These are phyloP conservation scores for Scatophagus argus DNA, from an alignment of 2,113 vertebrate genomes.

Conservation along the genomic window DNA sequence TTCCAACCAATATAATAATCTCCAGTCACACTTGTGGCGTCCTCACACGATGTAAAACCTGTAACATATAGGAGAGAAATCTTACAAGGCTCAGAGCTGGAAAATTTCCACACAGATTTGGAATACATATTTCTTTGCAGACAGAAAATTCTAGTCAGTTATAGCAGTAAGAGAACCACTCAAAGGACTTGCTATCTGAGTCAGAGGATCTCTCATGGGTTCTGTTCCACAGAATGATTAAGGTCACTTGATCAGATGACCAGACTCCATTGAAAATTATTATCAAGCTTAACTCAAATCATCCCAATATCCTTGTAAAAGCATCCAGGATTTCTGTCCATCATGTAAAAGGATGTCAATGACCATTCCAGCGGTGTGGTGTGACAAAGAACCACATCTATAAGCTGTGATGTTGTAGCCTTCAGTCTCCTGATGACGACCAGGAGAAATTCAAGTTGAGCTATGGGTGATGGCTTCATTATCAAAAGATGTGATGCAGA, in stretches of 20 bases:
- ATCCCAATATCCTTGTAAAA: not conserved
- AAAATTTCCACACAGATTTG: not conserved
- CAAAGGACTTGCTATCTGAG: not conserved
- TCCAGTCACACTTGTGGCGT: not conserved
- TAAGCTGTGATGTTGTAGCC: not conserved
- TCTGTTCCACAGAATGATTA: not conserved
- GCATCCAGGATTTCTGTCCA: not conserved
- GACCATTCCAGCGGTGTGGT: not conserved
- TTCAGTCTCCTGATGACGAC: not conserved
- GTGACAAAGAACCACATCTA: not conserved
- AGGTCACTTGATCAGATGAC: not conserved
- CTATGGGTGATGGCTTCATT: not conserved
- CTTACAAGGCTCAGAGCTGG: not conserved
- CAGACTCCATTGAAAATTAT: not conserved
- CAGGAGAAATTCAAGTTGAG: not conserved
- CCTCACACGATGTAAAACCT: not conserved
- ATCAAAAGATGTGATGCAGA: not conserved
- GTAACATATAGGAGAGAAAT: too few species aligned
- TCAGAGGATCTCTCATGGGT: not conserved
- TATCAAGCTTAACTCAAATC: not conserved
- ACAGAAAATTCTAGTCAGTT: too few species aligned
- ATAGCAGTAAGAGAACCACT: not conserved
- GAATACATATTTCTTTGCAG: not conserved
- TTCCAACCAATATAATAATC: not conserved
- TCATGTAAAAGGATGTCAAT: not conserved